Evolutionary conservation across 2,797 vertebrate genomes (phyloP).

Genomic region (Geotrypetes seraphini): DNA sequence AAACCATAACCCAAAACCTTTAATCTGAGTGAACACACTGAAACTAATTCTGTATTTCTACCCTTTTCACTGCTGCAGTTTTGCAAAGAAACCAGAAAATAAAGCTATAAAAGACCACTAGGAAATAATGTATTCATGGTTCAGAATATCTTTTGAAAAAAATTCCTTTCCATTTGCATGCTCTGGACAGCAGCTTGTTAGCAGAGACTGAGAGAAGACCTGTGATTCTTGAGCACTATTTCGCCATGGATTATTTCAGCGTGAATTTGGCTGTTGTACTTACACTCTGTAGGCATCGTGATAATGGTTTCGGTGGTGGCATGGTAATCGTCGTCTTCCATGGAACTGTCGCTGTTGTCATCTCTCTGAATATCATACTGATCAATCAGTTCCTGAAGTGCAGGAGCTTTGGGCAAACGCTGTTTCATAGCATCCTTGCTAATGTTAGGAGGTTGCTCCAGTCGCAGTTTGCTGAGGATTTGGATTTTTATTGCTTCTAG

Average conservation of each 20-base stretch:
- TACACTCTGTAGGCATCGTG: conserved; percentile 88
- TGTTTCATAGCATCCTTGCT: conserved; percentile 88
- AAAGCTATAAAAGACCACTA: too few species aligned
- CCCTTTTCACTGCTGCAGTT: too few species aligned
- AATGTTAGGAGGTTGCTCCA: conserved; percentile 94
- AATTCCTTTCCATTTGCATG: conserved; percentile 28
- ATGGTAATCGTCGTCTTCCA: conserved; percentile 92
- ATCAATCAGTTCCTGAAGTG: conserved; percentile 91
- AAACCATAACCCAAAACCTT: too few species aligned
- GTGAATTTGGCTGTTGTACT: conserved; percentile 52
- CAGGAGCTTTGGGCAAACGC: conserved; percentile 91
- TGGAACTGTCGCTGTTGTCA: conserved; percentile 74
- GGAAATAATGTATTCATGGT: too few species aligned
- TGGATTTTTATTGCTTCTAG: conserved; percentile 94
- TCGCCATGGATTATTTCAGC: conserved; percentile 19
- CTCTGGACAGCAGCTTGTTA: conserved; percentile 42
- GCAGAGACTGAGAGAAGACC: conserved; percentile 47
- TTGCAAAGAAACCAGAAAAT: too few species aligned
- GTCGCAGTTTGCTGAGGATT: conserved; percentile 93
- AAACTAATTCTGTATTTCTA: too few species aligned
- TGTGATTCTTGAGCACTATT: conserved; percentile 37
- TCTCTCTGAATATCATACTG: conserved; percentile 93
- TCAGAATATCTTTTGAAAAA: conserved; percentile 14
- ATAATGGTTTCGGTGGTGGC: conserved; percentile 89
- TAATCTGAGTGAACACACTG: too few species aligned